Percentiles rank a stretch among this genome's conserved stretches.
Conservation (phyloP, 2,797 vertebrate species). For the Sylvilagus floridanus region DNA sequence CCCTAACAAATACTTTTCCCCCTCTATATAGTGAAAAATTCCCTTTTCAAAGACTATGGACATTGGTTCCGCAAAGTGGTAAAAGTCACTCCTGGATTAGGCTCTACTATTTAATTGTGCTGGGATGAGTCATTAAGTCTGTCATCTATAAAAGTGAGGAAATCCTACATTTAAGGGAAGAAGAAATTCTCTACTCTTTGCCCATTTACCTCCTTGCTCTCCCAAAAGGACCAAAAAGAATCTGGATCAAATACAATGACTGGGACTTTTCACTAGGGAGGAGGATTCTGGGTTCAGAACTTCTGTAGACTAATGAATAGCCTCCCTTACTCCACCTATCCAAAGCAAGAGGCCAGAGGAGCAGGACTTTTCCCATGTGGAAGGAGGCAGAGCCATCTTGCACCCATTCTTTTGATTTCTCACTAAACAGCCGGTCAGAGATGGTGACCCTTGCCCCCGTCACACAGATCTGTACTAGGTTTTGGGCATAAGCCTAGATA, state of each 20-base stretch:
- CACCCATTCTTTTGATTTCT: slow-evolving; percentile 9
- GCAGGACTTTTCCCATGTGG: neutral
- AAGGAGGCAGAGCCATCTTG: neutral
- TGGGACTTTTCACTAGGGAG: neutral
- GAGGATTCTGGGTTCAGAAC: neutral
- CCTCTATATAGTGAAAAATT: slow-evolving; percentile 38
- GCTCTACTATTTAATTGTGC: neutral
- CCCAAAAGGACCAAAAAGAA: neutral
- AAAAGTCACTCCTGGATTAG: neutral
- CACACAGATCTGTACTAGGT: neutral
- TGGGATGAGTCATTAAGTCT: slow-evolving; percentile 31
- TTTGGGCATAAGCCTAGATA: slow-evolving; percentile 42
- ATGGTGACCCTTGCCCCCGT: neutral
- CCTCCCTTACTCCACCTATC: neutral
- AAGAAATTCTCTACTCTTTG: neutral
- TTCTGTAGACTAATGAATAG: neutral
- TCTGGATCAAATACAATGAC: neutral
- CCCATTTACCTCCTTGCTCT: neutral
- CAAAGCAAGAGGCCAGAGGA: neutral
- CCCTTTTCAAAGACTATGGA: slow-evolving; percentile 56
- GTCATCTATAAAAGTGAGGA: neutral
- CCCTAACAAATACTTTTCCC: neutral
- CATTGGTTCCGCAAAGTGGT: neutral
- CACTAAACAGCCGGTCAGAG: neutral
- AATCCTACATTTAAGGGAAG: neutral